Evolutionary conservation across 2,113 vertebrate species (phyloP).

Genomic region (Cacatua alba): DNA sequence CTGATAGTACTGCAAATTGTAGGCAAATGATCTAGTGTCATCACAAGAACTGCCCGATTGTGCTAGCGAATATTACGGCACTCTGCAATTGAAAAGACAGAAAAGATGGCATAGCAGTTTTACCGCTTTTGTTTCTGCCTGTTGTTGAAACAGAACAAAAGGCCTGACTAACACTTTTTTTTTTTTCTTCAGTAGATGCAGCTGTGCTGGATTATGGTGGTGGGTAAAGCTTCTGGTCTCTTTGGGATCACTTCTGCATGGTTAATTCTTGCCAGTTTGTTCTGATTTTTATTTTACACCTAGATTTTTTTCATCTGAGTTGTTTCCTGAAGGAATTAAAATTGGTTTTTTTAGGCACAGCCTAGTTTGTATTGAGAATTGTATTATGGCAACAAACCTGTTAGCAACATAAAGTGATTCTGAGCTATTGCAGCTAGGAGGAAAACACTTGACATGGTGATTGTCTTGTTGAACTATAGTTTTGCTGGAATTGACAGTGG

Average conservation of each 20-base stretch:
- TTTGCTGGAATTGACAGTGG: conserved; percentile 1
- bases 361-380: not conserved
- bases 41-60: not conserved
- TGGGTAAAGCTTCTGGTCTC: not conserved
- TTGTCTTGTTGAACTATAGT: not conserved
- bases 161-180: not conserved
- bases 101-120: not conserved
- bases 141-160: conserved; percentile 6
- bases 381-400: not conserved
- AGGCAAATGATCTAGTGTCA: not conserved
- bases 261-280: not conserved
- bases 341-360: not conserved
- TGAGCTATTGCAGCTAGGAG: not conserved
- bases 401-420: not conserved
- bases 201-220: not conserved
- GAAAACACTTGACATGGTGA: not conserved
- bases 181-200: not conserved
- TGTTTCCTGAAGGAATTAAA: not conserved
- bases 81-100: not conserved
- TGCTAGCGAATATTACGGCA: not conserved
- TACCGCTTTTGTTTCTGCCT: not conserved
- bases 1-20: not conserved
- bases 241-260: not conserved
- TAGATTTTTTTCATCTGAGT: not conserved
- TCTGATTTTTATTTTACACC: not conserved